Evolutionary conservation across 1,140 invertebrate genomes (phyloP), one percentile per base, ranked within the genome.

Genomic region (Acyrthosiphon pisum): DNA sequence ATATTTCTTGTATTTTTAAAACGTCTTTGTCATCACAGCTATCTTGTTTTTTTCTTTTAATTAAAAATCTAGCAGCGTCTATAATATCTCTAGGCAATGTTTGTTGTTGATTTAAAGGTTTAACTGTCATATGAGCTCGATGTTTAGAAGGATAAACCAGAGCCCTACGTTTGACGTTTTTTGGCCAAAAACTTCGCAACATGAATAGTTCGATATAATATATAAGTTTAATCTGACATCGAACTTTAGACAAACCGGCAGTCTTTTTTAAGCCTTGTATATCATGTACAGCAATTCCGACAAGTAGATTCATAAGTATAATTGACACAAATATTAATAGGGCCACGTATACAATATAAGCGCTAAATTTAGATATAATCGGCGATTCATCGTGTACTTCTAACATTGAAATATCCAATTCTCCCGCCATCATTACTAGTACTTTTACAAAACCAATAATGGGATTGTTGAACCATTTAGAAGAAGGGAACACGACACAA

Each of bases 391-490:
- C 83, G 35, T 86, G 81, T 14, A 83, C 48, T 30, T 93, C 91
- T 26, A 93, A 53, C 41, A 97, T 95, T 91, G 97, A 96, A 76
- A 97, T 96, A 94, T 97, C 97, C 89, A 97, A 95, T 95, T 98
- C 98, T 0, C 98, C 98, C 4, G 98, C 98, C 98, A 98, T 98
- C 97, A 98, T 98, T 0, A 98, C 97, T 56, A 98, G 95, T 1
- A 98, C 97, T 11, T 98, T 98, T 50, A 98, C 97, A 84, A 98
- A 96, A n/a, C 97, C 97, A 95, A 97, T 97, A 93, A 98, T 96
- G 2, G 97, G 97, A 95, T 97, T 97, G 41, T 97, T 96, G 95
- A 98, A 98, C 0, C 97, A 97, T 14, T 97, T 96, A 1, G 97
- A 97, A 84, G 97, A 96, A 0, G 97, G 97, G 95, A 98, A 98